Percentiles rank a stretch among this genome's conserved stretches.
phyloP scores from a whole-genome alignment of 2,888 invertebrate species.

The Dysmachus trigonus region DNA sequence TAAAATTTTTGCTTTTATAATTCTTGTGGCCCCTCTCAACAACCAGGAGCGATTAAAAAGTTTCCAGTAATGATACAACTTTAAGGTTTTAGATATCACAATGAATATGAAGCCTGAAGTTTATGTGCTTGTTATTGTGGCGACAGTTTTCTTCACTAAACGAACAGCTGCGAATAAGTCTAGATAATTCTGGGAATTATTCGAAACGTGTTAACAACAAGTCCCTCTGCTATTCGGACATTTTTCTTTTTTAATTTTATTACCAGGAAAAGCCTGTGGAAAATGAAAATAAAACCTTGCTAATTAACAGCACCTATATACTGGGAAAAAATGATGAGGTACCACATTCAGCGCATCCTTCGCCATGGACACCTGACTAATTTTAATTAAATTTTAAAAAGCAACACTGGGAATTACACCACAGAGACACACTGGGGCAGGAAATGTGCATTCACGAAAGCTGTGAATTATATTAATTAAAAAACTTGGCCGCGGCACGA shows the following conservation, averaged over 20 bases:
- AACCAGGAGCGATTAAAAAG: too few relatives aligned
- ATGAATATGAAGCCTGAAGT: too few relatives aligned
- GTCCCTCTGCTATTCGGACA: background rate
- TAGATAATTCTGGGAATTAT: background rate
- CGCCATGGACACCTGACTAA: background rate
- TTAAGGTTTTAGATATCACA: too few relatives aligned
- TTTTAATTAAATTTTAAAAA: background rate
- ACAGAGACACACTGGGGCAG: background rate
- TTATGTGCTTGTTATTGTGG: too few relatives aligned
- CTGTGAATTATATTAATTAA: conserved; percentile 22
- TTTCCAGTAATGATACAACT: too few relatives aligned
- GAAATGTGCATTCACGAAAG: background rate
- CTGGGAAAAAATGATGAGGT: background rate
- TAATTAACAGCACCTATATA: background rate
- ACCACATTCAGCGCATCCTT: background rate
- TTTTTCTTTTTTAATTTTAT: background rate
- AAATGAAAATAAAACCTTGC: background rate
- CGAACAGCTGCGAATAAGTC: background rate
- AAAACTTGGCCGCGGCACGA: background rate
- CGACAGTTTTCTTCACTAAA: background rate
- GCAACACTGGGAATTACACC: background rate
- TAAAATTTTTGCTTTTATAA: too few relatives aligned
- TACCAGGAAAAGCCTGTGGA: background rate
- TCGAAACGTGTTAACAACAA: background rate
- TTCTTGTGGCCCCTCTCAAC: too few relatives aligned